Percentiles rank a stretch among this genome's conserved stretches.
Conservation (phyloP, 2,888 invertebrate genomes). For the Plemyria rubiginata region DNA sequence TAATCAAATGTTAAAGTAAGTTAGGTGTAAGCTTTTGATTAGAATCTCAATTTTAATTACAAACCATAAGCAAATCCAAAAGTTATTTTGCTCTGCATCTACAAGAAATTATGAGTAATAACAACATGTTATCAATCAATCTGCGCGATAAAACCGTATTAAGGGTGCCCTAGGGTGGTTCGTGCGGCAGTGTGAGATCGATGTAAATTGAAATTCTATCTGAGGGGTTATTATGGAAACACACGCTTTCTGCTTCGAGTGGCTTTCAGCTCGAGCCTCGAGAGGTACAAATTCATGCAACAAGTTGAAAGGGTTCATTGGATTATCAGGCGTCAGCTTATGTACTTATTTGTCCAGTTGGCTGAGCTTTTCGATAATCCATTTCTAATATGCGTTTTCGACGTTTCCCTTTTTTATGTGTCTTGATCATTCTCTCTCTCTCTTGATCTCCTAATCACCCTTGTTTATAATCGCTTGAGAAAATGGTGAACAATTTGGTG, state of each 20-base stretch:
- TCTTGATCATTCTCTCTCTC: no score
- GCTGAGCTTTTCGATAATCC: not conserved
- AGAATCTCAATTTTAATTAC: not conserved
- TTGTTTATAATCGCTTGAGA: no score
- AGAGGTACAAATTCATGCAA: conserved; percentile 17
- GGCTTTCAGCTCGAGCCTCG: conserved; percentile 8
- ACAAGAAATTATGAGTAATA: conserved; percentile 40
- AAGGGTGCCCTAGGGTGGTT: conserved; percentile 50
- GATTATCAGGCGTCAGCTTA: not conserved
- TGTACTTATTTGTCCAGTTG: conserved; percentile 2
- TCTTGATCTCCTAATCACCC: no score
- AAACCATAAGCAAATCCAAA: not conserved
- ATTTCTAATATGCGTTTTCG: not conserved
- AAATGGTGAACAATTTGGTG: no score
- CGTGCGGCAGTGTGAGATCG: conserved; percentile 50
- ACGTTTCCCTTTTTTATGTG: no score
- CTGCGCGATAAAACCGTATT: conserved; percentile 55
- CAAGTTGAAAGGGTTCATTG: conserved; percentile 15
- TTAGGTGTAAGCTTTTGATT: not conserved
- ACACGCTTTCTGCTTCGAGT: conserved; percentile 7
- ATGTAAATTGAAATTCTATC: conserved; percentile 56
- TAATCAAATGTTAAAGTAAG: no score
- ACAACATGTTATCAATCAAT: conserved; percentile 56
- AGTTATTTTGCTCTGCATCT: not conserved
- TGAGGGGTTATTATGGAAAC: conserved; percentile 24